Evolutionary conservation across 2,797 vertebrate species (phyloP).

Genomic region (Oryzias sinensis): DNA sequence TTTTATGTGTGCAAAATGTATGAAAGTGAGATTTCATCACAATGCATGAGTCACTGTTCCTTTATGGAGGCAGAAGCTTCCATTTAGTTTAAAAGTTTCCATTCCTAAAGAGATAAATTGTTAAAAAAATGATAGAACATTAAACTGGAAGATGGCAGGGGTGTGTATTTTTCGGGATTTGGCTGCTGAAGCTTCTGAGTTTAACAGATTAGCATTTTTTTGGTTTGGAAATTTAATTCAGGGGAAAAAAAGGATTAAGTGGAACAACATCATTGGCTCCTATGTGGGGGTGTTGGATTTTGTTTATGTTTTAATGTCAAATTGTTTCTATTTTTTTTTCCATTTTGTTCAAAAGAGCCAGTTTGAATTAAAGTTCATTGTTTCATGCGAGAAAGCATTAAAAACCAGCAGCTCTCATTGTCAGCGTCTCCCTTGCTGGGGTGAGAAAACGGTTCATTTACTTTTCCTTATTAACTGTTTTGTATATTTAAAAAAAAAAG

Average conservation of each 20-base stretch:
- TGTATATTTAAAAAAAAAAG: not conserved
- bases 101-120: conserved; percentile 1
- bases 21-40: conserved; percentile 1
- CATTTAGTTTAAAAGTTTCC: not conserved
- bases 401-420: not conserved
- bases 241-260: not conserved
- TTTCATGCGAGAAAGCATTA: not conserved
- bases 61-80: conserved; percentile 9
- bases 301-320: not conserved
- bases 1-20: conserved; percentile 1
- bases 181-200: not conserved
- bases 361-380: conserved; percentile 1
- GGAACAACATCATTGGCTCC: not conserved
- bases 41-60: conserved; percentile 6
- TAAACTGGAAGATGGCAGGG: conserved; percentile 3
- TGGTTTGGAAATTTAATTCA: not conserved
- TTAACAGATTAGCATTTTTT: not conserved
- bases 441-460: not conserved
- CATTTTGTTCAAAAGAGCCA: not conserved
- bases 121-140: conserved; percentile 7
- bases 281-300: not conserved
- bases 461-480: not conserved
- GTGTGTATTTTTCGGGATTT: not conserved
- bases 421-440: not conserved
- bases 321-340: conserved; percentile 3